phyloP scores from a whole-genome alignment of 2,888 invertebrate species.

The Polydrusus tereticollis region DNA sequence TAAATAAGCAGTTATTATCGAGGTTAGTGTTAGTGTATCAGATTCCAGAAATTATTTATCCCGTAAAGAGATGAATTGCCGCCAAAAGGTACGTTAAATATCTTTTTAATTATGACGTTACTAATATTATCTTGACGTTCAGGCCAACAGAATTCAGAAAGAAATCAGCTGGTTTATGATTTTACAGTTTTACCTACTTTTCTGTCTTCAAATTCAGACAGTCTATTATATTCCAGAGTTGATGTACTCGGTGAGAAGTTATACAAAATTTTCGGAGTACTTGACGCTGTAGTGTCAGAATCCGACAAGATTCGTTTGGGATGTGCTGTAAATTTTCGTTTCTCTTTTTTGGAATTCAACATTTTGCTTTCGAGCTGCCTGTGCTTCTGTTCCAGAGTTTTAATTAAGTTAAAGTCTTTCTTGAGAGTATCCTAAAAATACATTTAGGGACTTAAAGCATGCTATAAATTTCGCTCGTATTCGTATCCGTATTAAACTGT shows the following conservation, averaged over 20 bases:
- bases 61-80: too few relatives aligned
- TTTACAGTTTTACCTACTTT: slow-evolving; percentile 49
- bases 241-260: slow-evolving; percentile 39
- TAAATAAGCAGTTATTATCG: too few relatives aligned
- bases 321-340: slow-evolving; percentile 41
- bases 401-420: background rate
- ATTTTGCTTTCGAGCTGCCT: slow-evolving; percentile 20
- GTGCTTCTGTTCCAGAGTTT: slow-evolving; percentile 24
- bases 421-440: slow-evolving; percentile 13
- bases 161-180: too few relatives aligned
- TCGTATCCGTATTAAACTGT: too few relatives aligned
- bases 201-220: slow-evolving; percentile 31
- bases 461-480: too few relatives aligned
- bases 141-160: too few relatives aligned
- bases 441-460: too few relatives aligned
- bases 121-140: too few relatives aligned
- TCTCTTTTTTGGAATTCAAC: background rate
- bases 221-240: slow-evolving; percentile 20
- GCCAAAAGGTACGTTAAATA: too few relatives aligned
- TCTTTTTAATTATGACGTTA: too few relatives aligned
- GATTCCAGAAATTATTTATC: too few relatives aligned
- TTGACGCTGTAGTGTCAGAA: slow-evolving; percentile 40
- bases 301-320: slow-evolving; percentile 45
- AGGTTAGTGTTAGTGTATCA: too few relatives aligned
- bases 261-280: slow-evolving; percentile 37